Base-by-base conservation (phyloP, 2,797 vertebrate genomes). In the Gephyroberyx darwinii region DNA sequence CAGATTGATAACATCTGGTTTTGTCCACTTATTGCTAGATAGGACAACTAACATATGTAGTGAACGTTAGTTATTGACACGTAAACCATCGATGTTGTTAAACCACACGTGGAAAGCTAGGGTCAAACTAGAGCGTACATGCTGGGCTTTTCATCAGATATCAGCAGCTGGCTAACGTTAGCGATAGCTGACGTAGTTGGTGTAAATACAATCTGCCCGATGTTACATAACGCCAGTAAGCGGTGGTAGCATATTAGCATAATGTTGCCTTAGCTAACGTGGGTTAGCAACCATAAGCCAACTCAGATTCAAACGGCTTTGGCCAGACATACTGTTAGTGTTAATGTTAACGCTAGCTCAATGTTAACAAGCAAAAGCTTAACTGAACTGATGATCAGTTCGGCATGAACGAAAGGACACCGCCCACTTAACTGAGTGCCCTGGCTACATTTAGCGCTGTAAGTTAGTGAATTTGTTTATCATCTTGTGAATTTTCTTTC, bases 151-250 rank as follows among this genome's bases (percentile, higher is more conserved):
- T 41, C 6, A 58, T 70, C 4, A 35, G 68, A 71, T 39, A 22
- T 1, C 60, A 75, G 52, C 68, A 57, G 63, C 30, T 68, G 67
- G 69, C 72, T 83, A 81, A 71, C 37, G 35, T 60, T 85, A 77
- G 69, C 74, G 16, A 5, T 66, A 69, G 47, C 74, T 80, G 79
- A 79, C 76, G 83, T 80, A 63, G 81, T 61, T 56, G 50, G 52
- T 17, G 75, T 80, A 69, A 60, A 71, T 14, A 26, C 73, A 65
- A 77, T 35, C 74, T 20, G 43, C 22, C 43, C 35, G 64, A 52
- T 72, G 84, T 90, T 89, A 82, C 84, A 75, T 91, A 89, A 91
- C 80, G 26, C 43, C 13, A 64, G 71, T 22, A 59, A 64, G 66
- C 43, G 55, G 50, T 31, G 57, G 54, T 47, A 61, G 31, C 58